Evolutionary conservation across 2,888 invertebrate species (phyloP), one percentile per base, ranked within the genome.

Genomic region (Trichopria drosophilae): DNA sequence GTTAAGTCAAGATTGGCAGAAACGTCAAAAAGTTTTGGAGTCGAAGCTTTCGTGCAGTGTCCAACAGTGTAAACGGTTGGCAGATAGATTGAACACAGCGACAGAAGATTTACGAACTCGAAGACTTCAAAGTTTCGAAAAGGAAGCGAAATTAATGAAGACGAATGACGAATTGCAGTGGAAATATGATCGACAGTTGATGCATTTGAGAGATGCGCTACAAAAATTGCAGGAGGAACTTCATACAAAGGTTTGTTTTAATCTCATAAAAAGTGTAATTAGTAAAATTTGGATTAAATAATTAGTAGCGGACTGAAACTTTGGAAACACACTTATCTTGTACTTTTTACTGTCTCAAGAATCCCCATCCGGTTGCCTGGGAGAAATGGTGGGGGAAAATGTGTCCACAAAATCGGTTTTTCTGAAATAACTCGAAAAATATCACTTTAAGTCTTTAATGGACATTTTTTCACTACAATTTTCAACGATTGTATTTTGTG

Each of bases 61-160:
- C 4, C 81, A 82, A 35, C 81, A 84, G 62, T 86, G 86, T 58
- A 80, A 82, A 51, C 72, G 73, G 20, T 69, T 87, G 1, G 82
- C 84, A 1, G 77, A 79, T 0, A 81, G 82, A 55, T 75, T 87
- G 6, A 80, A 81, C 57, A 73, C 77, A n/a, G 81, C 82, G n/a
- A 82, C 82, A 0, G 81, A 82, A 34, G 82, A 83, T 69, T 78
- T 83, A 46, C 61, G 79, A 18, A 69, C 77, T 2, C 65, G 80
- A 3, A 79, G 80, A 4, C 77, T 78, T 44, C 71, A 80, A 57
- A 80, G 80, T 56, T 73, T 79, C 0, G 80, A 82, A 60, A 73
- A 81, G 44, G 82, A 83, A 69, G 76, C 74, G 12, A 80, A 79
- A 45, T 59, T 83, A 15, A 66, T 80, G 34, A 80, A 82, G 56